Percentiles rank a stretch among this genome's conserved stretches.
Evolutionary conservation across 2,797 vertebrate genomes (phyloP).

Genomic region (Thripadectes ignobilis): DNA sequence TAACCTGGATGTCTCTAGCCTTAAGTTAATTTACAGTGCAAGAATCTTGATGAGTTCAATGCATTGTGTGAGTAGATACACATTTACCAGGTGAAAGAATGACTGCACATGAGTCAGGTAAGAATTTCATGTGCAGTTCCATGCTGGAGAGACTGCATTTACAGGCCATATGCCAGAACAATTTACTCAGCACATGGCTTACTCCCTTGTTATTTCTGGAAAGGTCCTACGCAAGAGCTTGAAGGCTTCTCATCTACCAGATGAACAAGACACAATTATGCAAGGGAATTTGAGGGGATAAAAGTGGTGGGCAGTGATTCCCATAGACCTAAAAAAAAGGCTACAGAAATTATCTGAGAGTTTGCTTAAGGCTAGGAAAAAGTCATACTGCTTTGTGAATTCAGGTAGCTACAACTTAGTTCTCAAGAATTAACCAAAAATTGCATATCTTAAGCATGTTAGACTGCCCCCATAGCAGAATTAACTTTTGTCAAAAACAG

Average conservation of each 20-base stretch:
- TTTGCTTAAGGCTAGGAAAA: background rate
- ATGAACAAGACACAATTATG: background rate
- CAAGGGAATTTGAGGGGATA: background rate
- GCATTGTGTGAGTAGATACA: background rate
- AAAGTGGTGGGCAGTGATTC: background rate
- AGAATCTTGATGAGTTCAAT: background rate
- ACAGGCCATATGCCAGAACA: fast-evolving
- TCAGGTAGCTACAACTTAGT: background rate
- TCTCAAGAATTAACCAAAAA: background rate
- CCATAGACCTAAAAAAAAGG: background rate
- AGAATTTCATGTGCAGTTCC: background rate
- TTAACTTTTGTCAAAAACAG: background rate
- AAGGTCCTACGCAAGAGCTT: background rate
- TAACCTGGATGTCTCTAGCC: background rate
- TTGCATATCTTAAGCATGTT: background rate
- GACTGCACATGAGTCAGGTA: background rate
- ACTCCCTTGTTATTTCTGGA: background rate
- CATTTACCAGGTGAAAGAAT: background rate
- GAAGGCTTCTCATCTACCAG: background rate
- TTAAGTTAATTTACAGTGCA: background rate
- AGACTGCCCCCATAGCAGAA: background rate
- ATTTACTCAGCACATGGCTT: background rate
- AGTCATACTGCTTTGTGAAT: background rate
- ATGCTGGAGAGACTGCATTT: background rate
- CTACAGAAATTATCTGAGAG: background rate